A percentile compares a stretch with the other conserved stretches of the same genome.
Evolutionary conservation across 2,113 vertebrate genomes (phyloP).

Genomic region (Cisticola juncidis): DNA sequence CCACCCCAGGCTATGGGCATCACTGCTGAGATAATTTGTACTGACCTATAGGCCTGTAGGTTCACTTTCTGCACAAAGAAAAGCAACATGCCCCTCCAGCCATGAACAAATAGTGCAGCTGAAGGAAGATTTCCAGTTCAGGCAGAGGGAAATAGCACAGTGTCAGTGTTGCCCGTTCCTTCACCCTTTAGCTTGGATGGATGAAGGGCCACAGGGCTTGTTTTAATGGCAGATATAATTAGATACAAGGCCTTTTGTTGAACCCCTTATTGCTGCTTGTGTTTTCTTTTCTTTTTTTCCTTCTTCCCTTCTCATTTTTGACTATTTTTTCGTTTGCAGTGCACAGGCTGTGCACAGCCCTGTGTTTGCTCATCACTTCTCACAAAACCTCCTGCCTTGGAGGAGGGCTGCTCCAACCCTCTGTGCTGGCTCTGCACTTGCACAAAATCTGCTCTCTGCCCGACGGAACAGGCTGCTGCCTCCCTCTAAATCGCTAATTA

Average conservation of each 20-base stretch:
- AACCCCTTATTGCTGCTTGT: background rate
- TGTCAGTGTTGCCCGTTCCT: background rate
- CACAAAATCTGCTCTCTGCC: background rate
- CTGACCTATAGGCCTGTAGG: background rate
- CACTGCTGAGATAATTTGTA: background rate
- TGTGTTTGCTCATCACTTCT: background rate
- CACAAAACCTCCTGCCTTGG: background rate
- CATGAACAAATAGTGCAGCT: background rate
- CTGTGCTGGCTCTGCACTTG: background rate
- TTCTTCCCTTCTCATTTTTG: background rate
- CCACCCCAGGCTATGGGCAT: too few relatives aligned
- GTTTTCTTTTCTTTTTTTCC: background rate
- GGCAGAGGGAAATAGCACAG: background rate
- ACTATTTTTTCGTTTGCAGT: too few relatives aligned
- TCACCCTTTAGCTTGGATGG: background rate
- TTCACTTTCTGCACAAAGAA: background rate
- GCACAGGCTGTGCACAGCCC: background rate
- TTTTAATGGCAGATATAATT: background rate
- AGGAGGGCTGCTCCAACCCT: background rate
- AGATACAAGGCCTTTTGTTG: background rate
- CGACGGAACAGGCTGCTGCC: background rate
- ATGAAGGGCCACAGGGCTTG: background rate
- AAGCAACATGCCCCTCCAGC: background rate
- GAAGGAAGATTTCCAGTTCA: background rate
- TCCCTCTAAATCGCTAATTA: slow-evolving; percentile 24